Percentiles rank a stretch among this genome's conserved stretches.
Conservation (phyloP, 2,888 invertebrate species). For the Hirtodrosophila histrioides region DNA sequence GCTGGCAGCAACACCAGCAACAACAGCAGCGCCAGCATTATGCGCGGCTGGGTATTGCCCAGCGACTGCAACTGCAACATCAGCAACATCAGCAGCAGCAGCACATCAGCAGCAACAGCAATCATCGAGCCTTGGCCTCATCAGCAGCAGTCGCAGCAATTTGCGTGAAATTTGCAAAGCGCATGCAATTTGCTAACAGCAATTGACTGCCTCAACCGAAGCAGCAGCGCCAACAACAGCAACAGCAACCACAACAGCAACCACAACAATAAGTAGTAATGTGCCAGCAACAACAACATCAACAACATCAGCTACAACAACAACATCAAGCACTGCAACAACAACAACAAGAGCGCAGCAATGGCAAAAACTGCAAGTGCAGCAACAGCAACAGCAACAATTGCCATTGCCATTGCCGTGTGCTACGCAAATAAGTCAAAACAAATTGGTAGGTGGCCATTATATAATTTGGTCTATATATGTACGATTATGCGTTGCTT, state of each 20-base stretch:
- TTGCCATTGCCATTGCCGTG: conserved; percentile 52
- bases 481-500: neutral
- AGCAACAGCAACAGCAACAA: conserved; percentile 38
- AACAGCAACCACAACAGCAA: conserved; percentile 31
- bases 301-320: conserved; percentile 33
- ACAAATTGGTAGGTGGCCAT: conserved; percentile 73
- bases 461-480: conserved; percentile 40
- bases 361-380: conserved; percentile 45
- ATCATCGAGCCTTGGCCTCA: conserved; percentile 40
- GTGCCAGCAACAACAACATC: conserved; percentile 40
- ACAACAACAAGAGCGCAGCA: conserved; percentile 36
- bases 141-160: conserved; percentile 52
- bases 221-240: conserved; percentile 42
- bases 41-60: conserved; percentile 27
- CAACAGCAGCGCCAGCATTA: conserved; percentile 35
- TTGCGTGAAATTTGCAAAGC: conserved; percentile 63
- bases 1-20: conserved; percentile 46
- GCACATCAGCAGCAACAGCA: conserved; percentile 39
- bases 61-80: conserved; percentile 24
- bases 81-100: conserved; percentile 37
- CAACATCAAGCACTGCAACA: conserved; percentile 35
- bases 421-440: conserved; percentile 66
- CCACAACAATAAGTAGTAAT: conserved; percentile 51
- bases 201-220: conserved; percentile 60
- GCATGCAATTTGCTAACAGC: conserved; percentile 70